A percentile compares a stretch with the other conserved stretches of the same genome.
phyloP scores from a whole-genome alignment of 2,888 invertebrate genomes.

The Clanis bilineata region DNA sequence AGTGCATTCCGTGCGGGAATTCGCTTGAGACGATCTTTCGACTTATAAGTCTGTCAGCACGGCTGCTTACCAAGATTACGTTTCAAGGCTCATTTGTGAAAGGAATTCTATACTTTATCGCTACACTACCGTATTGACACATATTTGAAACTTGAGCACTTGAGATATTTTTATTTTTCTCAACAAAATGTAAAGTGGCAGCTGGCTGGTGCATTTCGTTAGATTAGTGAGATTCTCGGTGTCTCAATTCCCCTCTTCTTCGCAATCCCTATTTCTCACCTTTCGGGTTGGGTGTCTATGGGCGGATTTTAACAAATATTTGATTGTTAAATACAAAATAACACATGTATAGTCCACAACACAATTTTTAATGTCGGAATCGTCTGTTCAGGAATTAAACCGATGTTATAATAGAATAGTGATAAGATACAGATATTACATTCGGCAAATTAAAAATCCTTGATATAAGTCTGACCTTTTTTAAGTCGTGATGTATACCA shows the following conservation, averaged over 20 bases:
- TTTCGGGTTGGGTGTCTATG: background rate
- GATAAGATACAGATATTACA: background rate
- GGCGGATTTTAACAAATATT: too few relatives aligned
- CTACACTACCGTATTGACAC: constrained; percentile 10
- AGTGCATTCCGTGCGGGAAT: constrained; percentile 65
- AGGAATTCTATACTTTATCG: constrained; percentile 38
- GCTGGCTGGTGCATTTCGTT: too few relatives aligned
- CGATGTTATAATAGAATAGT: background rate
- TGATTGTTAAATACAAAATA: too few relatives aligned
- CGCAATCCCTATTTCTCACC: too few relatives aligned
- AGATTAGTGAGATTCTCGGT: too few relatives aligned
- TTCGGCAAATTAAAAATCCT: background rate
- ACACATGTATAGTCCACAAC: too few relatives aligned
- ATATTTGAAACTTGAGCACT: background rate
- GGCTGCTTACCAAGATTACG: constrained; percentile 56
- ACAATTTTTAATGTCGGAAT: too few relatives aligned
- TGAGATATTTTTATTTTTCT: background rate
- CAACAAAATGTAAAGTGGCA: background rate
- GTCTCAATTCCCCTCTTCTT: too few relatives aligned
- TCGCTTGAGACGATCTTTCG: constrained; percentile 48
- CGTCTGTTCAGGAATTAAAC: too few relatives aligned
- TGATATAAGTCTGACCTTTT: background rate
- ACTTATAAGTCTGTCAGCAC: constrained; percentile 42
- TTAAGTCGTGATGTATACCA: background rate
- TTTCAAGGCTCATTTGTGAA: constrained; percentile 70